phyloP scores from a whole-genome alignment of 2,113 vertebrate species.

The human (Homo sapiens) region GRCh38 chr2:238848501-238849000 shows the following conservation, averaged over 20 bases:
- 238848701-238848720: slow-evolving; percentile 69
- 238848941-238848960: neutral
- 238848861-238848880: neutral
- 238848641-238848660: slow-evolving; percentile 98
- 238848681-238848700: slow-evolving; percentile 96
- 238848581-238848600: slow-evolving; percentile 98
- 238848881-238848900: neutral
- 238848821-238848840: neutral
- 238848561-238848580: slow-evolving; percentile 98
- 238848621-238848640: slow-evolving; percentile 97
- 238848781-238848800: fast-evolving
- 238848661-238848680: slow-evolving; percentile 98
- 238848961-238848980: neutral
- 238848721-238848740: slow-evolving; percentile 72
- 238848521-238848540: slow-evolving; percentile 98
- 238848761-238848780: neutral
- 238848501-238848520: slow-evolving; percentile 97
- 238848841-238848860: neutral
- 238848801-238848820: neutral
- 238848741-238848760: neutral
- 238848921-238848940: neutral
- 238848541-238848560: slow-evolving; percentile 96
- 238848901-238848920: neutral
- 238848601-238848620: slow-evolving; percentile 97
- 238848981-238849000: neutral